phyloP scores from a whole-genome alignment of 2,888 invertebrate species.

The Melinaea marsaeus region DNA sequence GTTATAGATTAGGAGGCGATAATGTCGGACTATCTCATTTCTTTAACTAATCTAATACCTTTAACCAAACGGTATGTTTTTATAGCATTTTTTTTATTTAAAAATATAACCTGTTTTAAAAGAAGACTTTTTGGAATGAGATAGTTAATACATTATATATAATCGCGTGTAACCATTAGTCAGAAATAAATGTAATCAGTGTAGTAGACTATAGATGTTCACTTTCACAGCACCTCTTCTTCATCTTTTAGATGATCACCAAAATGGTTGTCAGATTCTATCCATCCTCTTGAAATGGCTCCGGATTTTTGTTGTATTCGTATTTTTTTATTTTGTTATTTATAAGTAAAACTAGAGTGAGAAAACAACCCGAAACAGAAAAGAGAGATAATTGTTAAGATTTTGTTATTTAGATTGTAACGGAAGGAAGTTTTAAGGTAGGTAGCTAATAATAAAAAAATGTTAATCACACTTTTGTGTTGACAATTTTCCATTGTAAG shows the following conservation, averaged over 20 bases:
- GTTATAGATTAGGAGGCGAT: slow-evolving; percentile 17
- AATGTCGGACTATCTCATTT: slow-evolving; percentile 24
- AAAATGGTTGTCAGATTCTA: slow-evolving; percentile 28
- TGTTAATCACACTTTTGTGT: slow-evolving; percentile 27
- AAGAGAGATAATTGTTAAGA: slow-evolving; percentile 35
- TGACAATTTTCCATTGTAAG: background rate
- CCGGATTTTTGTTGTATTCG: slow-evolving; percentile 17
- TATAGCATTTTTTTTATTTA: too few species aligned
- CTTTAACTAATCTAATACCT: slow-evolving; percentile 8
- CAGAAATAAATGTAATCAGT: slow-evolving; percentile 54
- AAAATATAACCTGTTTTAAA: background rate
- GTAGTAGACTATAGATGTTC: slow-evolving; percentile 60
- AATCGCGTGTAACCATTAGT: slow-evolving; percentile 37
- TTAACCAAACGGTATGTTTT: background rate
- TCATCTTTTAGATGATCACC: slow-evolving; percentile 23
- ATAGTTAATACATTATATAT: slow-evolving; percentile 22
- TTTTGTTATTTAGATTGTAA: slow-evolving; percentile 47
- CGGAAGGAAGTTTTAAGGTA: slow-evolving; percentile 47
- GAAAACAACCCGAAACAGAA: slow-evolving; percentile 24
- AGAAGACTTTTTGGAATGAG: slow-evolving; percentile 22
- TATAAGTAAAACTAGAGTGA: slow-evolving; percentile 7
- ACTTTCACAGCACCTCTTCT: slow-evolving; percentile 51
- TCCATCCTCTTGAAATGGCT: slow-evolving; percentile 26
- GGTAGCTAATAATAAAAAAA: slow-evolving; percentile 58
- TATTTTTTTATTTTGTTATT: slow-evolving; percentile 4